Evolutionary conservation across 2,797 vertebrate genomes (phyloP).

Genomic region (Lophotriccus pileatus): DNA sequence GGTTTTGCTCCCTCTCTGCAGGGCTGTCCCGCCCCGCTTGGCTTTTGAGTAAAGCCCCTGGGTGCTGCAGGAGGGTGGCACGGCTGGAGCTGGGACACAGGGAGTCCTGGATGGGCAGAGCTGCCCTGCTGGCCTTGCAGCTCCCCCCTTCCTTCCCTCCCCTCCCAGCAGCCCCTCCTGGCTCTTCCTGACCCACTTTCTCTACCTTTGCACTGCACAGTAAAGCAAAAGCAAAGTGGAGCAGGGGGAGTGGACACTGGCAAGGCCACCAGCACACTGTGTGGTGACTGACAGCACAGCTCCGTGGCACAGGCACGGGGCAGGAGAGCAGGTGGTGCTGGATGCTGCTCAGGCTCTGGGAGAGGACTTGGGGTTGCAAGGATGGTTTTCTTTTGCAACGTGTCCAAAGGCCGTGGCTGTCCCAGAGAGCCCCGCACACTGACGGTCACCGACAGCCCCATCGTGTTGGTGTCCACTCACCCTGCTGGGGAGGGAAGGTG

Average conservation of each 20-base stretch:
- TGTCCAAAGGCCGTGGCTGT: neutral
- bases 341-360: neutral
- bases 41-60: conserved; percentile 21
- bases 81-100: accelerated
- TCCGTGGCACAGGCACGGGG: accelerated
- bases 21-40: neutral
- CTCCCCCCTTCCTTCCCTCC: neutral
- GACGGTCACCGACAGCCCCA: accelerated
- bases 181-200: neutral
- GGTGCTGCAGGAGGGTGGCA: neutral
- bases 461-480: neutral
- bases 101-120: accelerated
- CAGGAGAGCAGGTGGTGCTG: neutral
- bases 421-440: neutral
- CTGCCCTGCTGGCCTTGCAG: neutral
- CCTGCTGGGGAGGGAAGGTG: neutral
- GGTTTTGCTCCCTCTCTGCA: neutral
- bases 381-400: neutral
- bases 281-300: neutral
- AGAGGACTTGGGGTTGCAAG: accelerated
- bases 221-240: neutral
- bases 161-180: neutral
- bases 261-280: accelerated
- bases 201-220: accelerated
- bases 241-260: neutral